Conservation (phyloP, 1,140 invertebrate genomes). For the Drosophila navojoa region DNA sequence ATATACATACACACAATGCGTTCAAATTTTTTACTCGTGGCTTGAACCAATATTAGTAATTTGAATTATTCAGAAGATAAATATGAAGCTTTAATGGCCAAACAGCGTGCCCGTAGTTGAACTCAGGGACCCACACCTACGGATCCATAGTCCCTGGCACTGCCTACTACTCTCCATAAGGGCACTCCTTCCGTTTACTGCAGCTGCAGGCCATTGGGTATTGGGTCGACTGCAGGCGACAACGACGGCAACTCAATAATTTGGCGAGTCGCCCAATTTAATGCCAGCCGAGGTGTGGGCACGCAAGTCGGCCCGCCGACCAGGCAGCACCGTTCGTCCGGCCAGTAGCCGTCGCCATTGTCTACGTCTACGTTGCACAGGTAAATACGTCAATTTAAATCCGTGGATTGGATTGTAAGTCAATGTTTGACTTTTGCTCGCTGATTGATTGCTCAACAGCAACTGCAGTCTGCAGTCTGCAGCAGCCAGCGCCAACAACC, state of each 20-base stretch:
- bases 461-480: slow-evolving; percentile 66
- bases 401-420: slow-evolving; percentile 82
- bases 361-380: slow-evolving; percentile 67
- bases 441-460: slow-evolving; percentile 84
- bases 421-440: slow-evolving; percentile 84
- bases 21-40: slow-evolving; percentile 74
- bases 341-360: slow-evolving; percentile 57
- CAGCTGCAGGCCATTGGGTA: slow-evolving; percentile 53
- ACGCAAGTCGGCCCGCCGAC: slow-evolving; percentile 40
- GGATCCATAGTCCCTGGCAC: not conserved
- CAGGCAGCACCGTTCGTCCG: slow-evolving; percentile 14
- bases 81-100: slow-evolving; percentile 84
- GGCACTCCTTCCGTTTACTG: slow-evolving; percentile 25
- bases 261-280: slow-evolving; percentile 80
- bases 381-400: slow-evolving; percentile 83
- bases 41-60: slow-evolving; percentile 84
- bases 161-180: not conserved
- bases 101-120: slow-evolving; percentile 71
- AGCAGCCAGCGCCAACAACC: slow-evolving; percentile 5
- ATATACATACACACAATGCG: slow-evolving; percentile 55
- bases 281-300: slow-evolving; percentile 48
- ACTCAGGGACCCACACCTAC: slow-evolving; percentile 22
- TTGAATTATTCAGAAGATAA: slow-evolving; percentile 84
- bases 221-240: slow-evolving; percentile 49
- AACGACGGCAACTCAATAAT: slow-evolving; percentile 77